These are phyloP conservation scores for Noctua fimbriata DNA, from an alignment of 2,888 invertebrate genomes.

Conservation along the genomic window DNA sequence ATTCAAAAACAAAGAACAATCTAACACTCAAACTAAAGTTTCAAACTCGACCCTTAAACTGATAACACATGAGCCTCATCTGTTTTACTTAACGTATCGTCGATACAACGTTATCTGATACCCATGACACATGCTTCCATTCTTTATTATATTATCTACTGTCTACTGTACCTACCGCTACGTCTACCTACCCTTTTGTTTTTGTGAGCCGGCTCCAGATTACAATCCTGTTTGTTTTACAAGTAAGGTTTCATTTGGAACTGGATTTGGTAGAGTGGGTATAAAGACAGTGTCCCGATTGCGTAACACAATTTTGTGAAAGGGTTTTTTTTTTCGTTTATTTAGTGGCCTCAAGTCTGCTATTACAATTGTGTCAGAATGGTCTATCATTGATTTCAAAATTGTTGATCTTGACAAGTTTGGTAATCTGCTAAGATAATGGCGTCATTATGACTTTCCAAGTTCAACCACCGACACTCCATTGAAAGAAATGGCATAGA, in stretches of 20 bases:
- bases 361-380: too few species aligned
- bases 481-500: too few species aligned
- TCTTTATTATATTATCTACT: conserved; percentile 52
- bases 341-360: background rate
- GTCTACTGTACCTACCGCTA: background rate
- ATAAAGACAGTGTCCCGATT: background rate
- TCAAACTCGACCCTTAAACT: conserved; percentile 19
- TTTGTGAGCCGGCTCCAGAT: conserved; percentile 50
- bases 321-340: background rate
- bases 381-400: too few species aligned
- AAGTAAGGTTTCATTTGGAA: conserved; percentile 48
- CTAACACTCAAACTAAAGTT: conserved; percentile 1
- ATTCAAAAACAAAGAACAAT: background rate
- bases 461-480: too few species aligned
- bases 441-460: too few species aligned
- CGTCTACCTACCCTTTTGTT: conserved; percentile 47
- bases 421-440: too few species aligned
- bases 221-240: conserved; percentile 57
- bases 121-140: conserved; percentile 63
- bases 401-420: too few species aligned
- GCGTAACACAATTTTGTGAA: background rate
- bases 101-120: conserved; percentile 62
- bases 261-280: conserved; percentile 27
- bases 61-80: conserved; percentile 57
- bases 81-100: conserved; percentile 64